A percentile compares a stretch with the other conserved stretches of the same genome.
Evolutionary conservation across 2,113 vertebrate species (phyloP).

Genomic region (Amazona guildingii): DNA sequence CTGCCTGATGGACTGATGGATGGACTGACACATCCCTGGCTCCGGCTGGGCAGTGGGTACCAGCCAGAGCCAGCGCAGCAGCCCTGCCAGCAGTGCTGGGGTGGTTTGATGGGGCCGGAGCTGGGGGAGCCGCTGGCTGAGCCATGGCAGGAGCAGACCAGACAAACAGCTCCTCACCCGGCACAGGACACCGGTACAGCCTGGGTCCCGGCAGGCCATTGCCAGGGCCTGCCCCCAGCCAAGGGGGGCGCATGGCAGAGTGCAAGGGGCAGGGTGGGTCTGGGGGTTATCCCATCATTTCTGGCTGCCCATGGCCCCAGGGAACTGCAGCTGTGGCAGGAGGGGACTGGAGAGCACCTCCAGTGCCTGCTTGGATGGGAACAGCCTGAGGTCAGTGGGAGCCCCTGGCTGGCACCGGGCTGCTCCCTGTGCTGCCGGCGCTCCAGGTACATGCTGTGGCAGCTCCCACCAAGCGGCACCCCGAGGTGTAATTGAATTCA

Average conservation of each 20-base stretch:
- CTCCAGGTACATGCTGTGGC: background rate
- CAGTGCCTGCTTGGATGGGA: accelerated
- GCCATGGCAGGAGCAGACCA: background rate
- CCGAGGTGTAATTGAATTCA: slow-evolving; percentile 56
- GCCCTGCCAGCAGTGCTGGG: background rate
- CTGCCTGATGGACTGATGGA: background rate
- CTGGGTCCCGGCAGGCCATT: background rate
- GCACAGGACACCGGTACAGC: accelerated
- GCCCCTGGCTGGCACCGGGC: background rate
- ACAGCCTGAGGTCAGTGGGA: accelerated
- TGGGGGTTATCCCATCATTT: background rate
- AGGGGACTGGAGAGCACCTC: background rate
- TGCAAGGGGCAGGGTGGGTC: accelerated
- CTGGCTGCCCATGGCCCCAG: background rate
- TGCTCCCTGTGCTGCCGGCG: accelerated
- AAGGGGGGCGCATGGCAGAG: background rate
- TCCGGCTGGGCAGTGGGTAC: background rate
- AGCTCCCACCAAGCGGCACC: background rate
- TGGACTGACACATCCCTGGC: background rate
- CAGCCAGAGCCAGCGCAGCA: background rate
- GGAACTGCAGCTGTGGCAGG: background rate
- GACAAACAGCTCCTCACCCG: background rate
- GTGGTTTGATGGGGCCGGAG: background rate
- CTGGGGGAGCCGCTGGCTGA: background rate
- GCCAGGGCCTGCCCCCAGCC: background rate